Evolutionary conservation across 2,113 vertebrate species (phyloP).

Genomic region (Lates calcarifer): DNA sequence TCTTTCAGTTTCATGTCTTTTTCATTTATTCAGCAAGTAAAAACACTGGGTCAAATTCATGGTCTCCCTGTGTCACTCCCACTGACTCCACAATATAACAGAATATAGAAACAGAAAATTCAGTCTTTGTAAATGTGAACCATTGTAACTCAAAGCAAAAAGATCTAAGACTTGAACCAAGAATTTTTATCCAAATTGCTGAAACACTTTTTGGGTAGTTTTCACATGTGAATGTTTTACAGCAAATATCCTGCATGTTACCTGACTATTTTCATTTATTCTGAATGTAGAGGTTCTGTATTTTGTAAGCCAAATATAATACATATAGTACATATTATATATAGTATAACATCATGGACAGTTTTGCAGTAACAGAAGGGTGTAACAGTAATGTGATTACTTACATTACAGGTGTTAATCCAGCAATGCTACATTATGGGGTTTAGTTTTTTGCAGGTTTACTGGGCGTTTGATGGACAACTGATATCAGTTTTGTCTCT

Average conservation of each 20-base stretch:
- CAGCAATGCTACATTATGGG: background rate
- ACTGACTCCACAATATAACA: background rate
- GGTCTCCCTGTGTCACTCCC: slow-evolving; percentile 40
- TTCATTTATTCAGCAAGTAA: slow-evolving; percentile 63
- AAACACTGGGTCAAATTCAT: slow-evolving; percentile 37
- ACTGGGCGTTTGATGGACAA: background rate
- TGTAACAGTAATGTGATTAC: background rate
- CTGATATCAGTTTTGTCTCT: background rate
- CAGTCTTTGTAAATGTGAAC: background rate
- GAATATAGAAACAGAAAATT: background rate
- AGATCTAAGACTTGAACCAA: background rate
- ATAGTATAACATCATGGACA: background rate
- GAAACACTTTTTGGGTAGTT: background rate
- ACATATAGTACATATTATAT: no score
- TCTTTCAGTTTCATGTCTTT: slow-evolving; percentile 69
- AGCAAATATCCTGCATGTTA: background rate
- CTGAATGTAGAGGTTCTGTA: background rate
- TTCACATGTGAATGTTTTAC: background rate
- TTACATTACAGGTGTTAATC: background rate
- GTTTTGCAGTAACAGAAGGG: background rate
- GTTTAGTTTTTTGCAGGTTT: no score
- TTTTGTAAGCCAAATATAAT: background rate
- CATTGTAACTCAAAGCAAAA: background rate
- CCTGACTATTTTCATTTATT: background rate
- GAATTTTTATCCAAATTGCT: background rate